phyloP scores from a whole-genome alignment of 2,888 invertebrate species.

The Acholoe squamosa region DNA sequence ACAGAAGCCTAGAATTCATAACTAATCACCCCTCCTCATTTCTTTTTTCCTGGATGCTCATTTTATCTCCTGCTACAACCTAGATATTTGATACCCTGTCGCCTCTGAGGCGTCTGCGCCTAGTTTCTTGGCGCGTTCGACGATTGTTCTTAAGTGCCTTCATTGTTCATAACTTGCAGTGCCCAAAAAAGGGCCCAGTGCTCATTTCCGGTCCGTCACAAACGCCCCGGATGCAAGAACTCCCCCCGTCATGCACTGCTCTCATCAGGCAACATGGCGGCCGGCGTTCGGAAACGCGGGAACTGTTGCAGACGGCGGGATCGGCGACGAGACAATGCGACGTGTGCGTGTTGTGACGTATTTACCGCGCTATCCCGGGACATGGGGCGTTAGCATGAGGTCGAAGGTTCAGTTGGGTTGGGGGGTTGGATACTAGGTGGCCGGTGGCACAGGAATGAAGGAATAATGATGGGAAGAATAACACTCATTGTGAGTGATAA shows the following conservation, averaged over 20 bases:
- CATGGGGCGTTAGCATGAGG: not conserved
- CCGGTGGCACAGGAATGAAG: not conserved
- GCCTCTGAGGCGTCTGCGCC: not conserved
- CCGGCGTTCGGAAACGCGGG: not conserved
- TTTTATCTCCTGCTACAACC: not conserved
- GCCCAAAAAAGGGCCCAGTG: slow-evolving; percentile 26
- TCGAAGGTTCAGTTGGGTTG: not conserved
- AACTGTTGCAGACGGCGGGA: not conserved
- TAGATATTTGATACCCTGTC: not conserved
- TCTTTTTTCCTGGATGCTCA: too few relatives aligned
- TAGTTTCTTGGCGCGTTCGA: not conserved
- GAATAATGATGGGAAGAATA: slow-evolving; percentile 39
- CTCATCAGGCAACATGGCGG: slow-evolving; percentile 50
- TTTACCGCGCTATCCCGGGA: not conserved
- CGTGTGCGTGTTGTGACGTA: slow-evolving; percentile 9
- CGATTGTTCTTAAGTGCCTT: slow-evolving; percentile 46
- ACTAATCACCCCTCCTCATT: too few relatives aligned
- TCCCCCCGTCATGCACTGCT: slow-evolving; percentile 6
- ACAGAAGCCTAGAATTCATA: too few relatives aligned
- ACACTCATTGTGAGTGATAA: slow-evolving; percentile 22
- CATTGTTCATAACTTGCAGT: slow-evolving; percentile 41
- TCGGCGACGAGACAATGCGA: slow-evolving; percentile 19
- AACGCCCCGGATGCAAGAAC: not conserved
- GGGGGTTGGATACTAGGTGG: not conserved
- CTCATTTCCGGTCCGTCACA: slow-evolving; percentile 57